A percentile compares a stretch with the other conserved stretches of the same genome.
Evolutionary conservation across 1,140 invertebrate genomes (phyloP).

Genomic region (Homarus americanus): DNA sequence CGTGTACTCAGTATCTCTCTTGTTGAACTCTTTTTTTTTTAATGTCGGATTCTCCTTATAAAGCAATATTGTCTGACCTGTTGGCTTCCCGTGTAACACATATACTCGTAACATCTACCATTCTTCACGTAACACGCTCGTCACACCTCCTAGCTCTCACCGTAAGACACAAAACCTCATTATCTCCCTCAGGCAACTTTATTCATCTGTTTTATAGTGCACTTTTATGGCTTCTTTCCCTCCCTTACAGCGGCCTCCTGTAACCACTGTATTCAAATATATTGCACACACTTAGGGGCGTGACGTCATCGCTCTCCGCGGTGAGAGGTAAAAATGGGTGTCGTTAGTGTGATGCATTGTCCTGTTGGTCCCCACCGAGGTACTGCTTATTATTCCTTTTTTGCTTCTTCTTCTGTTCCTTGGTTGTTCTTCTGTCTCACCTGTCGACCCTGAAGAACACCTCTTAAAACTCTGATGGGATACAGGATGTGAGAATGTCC

Average conservation of each 20-base stretch:
- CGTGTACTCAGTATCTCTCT: too few relatives aligned
- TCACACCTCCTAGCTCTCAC: too few relatives aligned
- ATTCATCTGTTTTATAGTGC: too few relatives aligned
- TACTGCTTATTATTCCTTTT: neutral
- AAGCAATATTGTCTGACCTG: too few relatives aligned
- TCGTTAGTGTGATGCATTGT: slow-evolving; percentile 26
- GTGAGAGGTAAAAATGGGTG: slow-evolving; percentile 21
- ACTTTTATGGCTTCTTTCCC: too few relatives aligned
- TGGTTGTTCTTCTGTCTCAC: neutral
- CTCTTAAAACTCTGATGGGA: neutral
- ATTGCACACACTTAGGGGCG: neutral
- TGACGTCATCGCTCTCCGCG: slow-evolving; percentile 14
- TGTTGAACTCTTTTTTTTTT: too few relatives aligned
- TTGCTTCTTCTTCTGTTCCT: neutral
- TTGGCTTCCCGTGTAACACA: too few relatives aligned
- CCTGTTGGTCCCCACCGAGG: neutral
- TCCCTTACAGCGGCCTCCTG: neutral
- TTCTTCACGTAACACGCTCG: too few relatives aligned
- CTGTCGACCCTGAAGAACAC: neutral
- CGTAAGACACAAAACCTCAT: too few relatives aligned
- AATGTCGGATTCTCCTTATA: too few relatives aligned
- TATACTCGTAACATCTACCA: too few relatives aligned
- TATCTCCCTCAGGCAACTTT: too few relatives aligned
- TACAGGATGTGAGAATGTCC: neutral
- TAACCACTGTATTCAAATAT: neutral